Conservation (phyloP, 2,888 invertebrate species). For the Caenorhabditis sulstoni region DNA sequence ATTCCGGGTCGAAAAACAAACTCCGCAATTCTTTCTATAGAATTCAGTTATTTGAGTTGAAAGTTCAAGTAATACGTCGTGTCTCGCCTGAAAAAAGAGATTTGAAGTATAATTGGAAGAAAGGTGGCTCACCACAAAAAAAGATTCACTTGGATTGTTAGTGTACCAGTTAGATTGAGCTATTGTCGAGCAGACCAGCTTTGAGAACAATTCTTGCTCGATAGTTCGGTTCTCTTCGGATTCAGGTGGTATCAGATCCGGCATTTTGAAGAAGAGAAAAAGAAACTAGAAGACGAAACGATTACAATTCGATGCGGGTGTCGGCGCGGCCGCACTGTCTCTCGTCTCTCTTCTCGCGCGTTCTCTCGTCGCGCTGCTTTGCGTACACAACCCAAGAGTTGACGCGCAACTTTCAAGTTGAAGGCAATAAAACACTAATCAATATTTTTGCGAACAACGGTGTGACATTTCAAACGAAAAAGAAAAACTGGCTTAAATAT, state of each 20-base stretch:
- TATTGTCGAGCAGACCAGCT: neutral
- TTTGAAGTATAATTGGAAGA: neutral
- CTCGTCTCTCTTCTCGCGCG: neutral
- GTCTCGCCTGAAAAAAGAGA: neutral
- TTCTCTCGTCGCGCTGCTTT: too few species aligned
- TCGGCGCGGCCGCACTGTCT: neutral
- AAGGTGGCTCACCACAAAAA: neutral
- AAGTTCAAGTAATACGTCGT: neutral
- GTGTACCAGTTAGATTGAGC: slow-evolving; percentile 11
- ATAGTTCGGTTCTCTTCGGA: neutral
- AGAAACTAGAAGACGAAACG: too few species aligned
- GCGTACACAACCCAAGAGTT: neutral
- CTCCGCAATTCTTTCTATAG: neutral
- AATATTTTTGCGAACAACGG: too few species aligned
- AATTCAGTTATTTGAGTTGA: neutral
- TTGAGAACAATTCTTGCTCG: neutral
- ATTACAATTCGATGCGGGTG: too few species aligned
- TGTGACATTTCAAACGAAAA: too few species aligned
- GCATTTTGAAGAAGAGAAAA: too few species aligned
- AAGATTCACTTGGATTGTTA: neutral
- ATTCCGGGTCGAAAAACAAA: neutral
- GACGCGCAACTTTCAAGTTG: neutral
- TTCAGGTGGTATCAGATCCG: too few species aligned
- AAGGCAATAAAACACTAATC: too few species aligned
- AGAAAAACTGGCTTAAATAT: too few species aligned